These are phyloP conservation scores for Luperina testacea DNA, from an alignment of 2,888 invertebrate species.

Conservation along the genomic window DNA sequence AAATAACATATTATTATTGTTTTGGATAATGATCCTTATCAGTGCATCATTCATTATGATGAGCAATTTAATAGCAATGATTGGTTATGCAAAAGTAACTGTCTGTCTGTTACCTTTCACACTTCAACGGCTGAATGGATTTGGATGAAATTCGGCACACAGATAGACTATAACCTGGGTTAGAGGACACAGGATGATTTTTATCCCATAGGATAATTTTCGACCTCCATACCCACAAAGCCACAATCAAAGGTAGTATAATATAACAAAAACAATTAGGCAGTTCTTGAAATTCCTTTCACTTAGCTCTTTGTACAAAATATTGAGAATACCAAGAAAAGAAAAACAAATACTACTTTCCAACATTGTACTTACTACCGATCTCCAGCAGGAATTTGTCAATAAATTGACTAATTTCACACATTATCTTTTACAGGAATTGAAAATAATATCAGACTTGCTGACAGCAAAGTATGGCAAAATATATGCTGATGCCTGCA, in stretches of 20 bases:
- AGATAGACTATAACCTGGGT: too few relatives aligned
- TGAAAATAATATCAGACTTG: conserved; percentile 96
- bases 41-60: background rate
- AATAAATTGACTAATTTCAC: background rate
- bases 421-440: conserved; percentile 84
- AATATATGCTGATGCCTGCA: conserved; percentile 96
- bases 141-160: too few relatives aligned
- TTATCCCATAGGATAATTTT: too few relatives aligned
- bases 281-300: background rate
- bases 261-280: too few relatives aligned
- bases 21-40: conserved; percentile 17
- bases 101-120: background rate
- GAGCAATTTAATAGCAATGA: conserved; percentile 19
- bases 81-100: background rate
- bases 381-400: background rate
- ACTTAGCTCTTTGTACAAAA: background rate
- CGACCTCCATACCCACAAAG: too few relatives aligned
- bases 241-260: too few relatives aligned
- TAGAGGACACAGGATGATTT: too few relatives aligned
- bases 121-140: too few relatives aligned
- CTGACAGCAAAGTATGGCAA: conserved; percentile 98
- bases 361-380: background rate
- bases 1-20: background rate
- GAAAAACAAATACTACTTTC: background rate
- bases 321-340: background rate